Evolutionary conservation across 2,888 invertebrate species (phyloP).

Genomic region (Byasa hedistus): DNA sequence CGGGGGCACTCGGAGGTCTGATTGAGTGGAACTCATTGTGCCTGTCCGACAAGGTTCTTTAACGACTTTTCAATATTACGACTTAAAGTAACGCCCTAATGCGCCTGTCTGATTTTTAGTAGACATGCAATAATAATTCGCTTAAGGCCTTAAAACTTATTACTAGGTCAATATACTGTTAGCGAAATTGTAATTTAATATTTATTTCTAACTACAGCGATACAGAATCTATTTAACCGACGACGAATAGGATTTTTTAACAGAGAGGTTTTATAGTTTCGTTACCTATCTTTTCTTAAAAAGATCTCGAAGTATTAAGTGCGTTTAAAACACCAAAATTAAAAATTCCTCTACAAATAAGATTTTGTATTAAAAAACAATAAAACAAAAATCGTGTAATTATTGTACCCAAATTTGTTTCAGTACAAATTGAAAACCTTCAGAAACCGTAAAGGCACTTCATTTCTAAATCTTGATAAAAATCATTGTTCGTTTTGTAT

Average conservation of each 20-base stretch:
- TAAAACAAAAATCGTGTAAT: too few species aligned
- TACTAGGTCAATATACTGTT: conserved; percentile 11
- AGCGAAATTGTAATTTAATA: conserved; percentile 2
- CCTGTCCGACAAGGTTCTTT: conserved; percentile 21
- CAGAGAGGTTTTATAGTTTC: background rate
- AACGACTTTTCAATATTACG: conserved; percentile 28
- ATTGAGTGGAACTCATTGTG: conserved; percentile 27
- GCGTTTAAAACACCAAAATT: too few species aligned
- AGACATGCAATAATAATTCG: conserved; percentile 26
- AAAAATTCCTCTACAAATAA: too few species aligned
- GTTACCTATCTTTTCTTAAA: too few species aligned
- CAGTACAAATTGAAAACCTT: background rate
- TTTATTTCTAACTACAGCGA: background rate
- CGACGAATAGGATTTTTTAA: background rate
- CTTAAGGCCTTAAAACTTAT: conserved; percentile 12
- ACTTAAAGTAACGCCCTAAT: conserved; percentile 24
- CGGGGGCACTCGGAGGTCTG: conserved; percentile 11
- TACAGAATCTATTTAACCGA: background rate
- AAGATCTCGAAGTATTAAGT: too few species aligned
- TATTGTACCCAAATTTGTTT: too few species aligned
- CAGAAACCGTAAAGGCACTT: background rate
- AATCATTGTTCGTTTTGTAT: background rate
- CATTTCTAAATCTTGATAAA: background rate
- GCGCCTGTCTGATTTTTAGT: conserved; percentile 24
- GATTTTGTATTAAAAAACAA: too few species aligned